A percentile compares a stretch with the other conserved stretches of the same genome.
These are phyloP conservation scores for Drosophila sp. DNA, from an alignment of 1,140 invertebrate genomes.

Conservation along the genomic window DNA sequence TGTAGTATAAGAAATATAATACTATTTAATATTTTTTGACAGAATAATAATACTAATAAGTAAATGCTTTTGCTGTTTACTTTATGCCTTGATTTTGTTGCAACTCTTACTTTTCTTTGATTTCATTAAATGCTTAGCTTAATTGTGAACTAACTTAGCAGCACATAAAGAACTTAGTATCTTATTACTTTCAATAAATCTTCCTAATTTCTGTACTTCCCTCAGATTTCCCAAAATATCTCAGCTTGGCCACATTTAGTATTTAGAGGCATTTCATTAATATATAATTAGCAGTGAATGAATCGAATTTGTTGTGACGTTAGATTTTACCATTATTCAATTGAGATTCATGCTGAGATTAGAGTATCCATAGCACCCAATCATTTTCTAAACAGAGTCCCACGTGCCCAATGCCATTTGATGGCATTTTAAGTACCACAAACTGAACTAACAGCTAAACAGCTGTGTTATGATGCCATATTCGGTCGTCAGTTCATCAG, in stretches of 20 bases:
- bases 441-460: constrained; percentile 40
- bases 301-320: constrained; percentile 39
- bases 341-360: constrained; percentile 12
- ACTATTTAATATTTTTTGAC: too few species aligned
- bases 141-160: background rate
- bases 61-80: too few species aligned
- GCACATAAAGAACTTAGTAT: background rate
- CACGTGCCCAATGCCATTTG: constrained; percentile 70
- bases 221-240: background rate
- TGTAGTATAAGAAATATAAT: too few species aligned
- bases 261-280: constrained; percentile 37
- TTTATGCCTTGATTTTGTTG: too few species aligned
- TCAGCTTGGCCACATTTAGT: background rate
- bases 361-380: constrained; percentile 15
- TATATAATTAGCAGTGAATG: constrained; percentile 61
- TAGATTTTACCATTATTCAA: constrained; percentile 5
- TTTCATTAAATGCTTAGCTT: background rate
- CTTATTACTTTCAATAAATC: constrained; percentile 1
- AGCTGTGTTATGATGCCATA: constrained; percentile 52
- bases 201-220: background rate
- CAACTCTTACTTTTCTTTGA: background rate
- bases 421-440: constrained; percentile 72
- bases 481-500: constrained; percentile 58
- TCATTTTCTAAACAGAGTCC: constrained; percentile 36
- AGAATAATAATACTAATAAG: background rate